These are phyloP conservation scores for Lutraria lutraria DNA, from an alignment of 2,888 invertebrate species.

Conservation along the genomic window DNA sequence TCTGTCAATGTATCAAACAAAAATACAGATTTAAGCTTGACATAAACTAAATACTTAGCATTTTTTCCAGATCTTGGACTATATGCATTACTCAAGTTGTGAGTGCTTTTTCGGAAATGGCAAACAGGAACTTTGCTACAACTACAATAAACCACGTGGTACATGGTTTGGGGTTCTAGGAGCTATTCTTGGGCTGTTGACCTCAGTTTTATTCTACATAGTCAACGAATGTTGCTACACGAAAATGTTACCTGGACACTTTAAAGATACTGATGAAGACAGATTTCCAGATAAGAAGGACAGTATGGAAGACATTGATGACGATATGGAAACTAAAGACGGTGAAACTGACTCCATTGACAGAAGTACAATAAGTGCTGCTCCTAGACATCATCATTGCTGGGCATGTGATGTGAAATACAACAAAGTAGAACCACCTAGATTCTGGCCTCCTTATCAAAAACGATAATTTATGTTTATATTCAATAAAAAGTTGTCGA, in stretches of 20 bases:
- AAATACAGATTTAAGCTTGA: not conserved
- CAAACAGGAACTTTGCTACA: constrained; percentile 37
- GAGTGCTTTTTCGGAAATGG: constrained; percentile 40
- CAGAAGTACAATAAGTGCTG: not conserved
- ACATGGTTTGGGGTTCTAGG: constrained; percentile 28
- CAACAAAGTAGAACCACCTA: constrained; percentile 26
- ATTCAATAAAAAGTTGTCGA: no score
- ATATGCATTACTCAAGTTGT: constrained; percentile 46
- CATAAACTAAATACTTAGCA: not conserved
- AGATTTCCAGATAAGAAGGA: not conserved
- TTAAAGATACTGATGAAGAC: not conserved
- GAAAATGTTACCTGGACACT: not conserved
- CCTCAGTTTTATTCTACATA: constrained; percentile 21
- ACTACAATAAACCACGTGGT: constrained; percentile 22
- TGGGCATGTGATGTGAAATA: constrained; percentile 48
- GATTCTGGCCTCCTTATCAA: constrained; percentile 15
- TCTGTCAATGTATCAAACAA: not conserved
- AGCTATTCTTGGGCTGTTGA: constrained; percentile 21
- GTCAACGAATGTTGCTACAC: not conserved
- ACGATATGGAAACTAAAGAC: not conserved
- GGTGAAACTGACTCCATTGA: not conserved
- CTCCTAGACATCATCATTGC: constrained; percentile 23
- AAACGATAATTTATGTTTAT: not conserved
- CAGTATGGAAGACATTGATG: not conserved
- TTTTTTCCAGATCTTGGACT: constrained; percentile 41